Conservation (phyloP, 2,797 vertebrate species). For the Sphenodon punctatus region DNA sequence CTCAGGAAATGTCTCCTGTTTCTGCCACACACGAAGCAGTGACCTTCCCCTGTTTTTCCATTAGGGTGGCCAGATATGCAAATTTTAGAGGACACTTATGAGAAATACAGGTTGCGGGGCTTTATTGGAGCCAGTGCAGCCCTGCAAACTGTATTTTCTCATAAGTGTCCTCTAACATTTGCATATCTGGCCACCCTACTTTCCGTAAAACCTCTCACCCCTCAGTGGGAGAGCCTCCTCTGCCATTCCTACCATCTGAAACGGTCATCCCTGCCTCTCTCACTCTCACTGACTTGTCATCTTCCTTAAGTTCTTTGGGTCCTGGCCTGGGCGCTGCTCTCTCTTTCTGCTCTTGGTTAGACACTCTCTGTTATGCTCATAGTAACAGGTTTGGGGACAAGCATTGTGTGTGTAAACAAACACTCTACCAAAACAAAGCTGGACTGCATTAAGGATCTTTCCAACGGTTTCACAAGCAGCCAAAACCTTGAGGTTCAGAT, state of each 20-base stretch:
- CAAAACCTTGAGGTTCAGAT: not conserved
- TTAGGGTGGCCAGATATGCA: no score
- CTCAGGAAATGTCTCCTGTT: not conserved
- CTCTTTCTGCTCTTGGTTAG: not conserved
- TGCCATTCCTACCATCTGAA: not conserved
- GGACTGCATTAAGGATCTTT: not conserved
- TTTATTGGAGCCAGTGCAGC: no score
- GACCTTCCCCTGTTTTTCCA: not conserved
- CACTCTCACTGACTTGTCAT: no score
- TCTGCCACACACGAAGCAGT: no score
- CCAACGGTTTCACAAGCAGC: not conserved
- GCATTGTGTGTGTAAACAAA: not conserved
- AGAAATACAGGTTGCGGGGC: no score
- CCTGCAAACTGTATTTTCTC: no score
- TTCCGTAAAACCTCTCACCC: not conserved
- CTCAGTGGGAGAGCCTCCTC: not conserved
- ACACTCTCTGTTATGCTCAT: fast-evolving
- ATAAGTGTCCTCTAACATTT: no score
- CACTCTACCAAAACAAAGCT: not conserved
- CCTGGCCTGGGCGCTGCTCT: not conserved
- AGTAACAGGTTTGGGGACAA: not conserved
- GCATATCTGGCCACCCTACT: no score
- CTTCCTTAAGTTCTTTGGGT: not conserved
- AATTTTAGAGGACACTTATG: no score
- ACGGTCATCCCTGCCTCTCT: not conserved